Conservation (phyloP, 2,113 vertebrate species). For the Python bivittatus region DNA sequence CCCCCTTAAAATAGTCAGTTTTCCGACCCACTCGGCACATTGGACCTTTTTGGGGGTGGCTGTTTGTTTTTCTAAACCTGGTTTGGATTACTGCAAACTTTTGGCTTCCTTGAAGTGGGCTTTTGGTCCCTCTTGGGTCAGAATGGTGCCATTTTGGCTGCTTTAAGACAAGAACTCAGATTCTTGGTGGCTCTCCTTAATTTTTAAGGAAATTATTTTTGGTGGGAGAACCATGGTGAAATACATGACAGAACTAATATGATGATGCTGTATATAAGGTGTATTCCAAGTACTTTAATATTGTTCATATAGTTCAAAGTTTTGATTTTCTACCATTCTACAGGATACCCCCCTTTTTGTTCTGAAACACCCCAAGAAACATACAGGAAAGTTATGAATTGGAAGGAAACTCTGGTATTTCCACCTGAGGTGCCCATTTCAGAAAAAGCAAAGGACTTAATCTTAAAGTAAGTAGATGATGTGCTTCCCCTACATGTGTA, state of each 20-base stretch:
- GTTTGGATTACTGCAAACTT: too few species aligned
- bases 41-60: background rate
- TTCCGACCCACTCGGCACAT: background rate
- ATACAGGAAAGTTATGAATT: slow-evolving; percentile 99
- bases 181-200: background rate
- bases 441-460: slow-evolving; percentile 94
- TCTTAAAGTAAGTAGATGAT: slow-evolving; percentile 82
- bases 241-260: background rate
- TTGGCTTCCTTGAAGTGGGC: too few species aligned
- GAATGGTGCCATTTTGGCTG: background rate
- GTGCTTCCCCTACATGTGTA: background rate
- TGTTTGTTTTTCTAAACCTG: background rate
- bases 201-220: background rate
- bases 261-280: background rate
- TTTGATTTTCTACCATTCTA: background rate
- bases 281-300: background rate
- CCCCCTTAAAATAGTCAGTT: background rate
- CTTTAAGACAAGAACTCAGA: background rate
- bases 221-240: background rate
- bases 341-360: slow-evolving; percentile 98
- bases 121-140: background rate
- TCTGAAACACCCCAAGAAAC: slow-evolving; percentile 98
- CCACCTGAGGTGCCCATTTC: slow-evolving; percentile 98
- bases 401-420: slow-evolving; percentile 96
- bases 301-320: background rate